A percentile compares a stretch with the other conserved stretches of the same genome.
Evolutionary conservation across 2,797 vertebrate species (phyloP).

Genomic region (Huso huso): DNA sequence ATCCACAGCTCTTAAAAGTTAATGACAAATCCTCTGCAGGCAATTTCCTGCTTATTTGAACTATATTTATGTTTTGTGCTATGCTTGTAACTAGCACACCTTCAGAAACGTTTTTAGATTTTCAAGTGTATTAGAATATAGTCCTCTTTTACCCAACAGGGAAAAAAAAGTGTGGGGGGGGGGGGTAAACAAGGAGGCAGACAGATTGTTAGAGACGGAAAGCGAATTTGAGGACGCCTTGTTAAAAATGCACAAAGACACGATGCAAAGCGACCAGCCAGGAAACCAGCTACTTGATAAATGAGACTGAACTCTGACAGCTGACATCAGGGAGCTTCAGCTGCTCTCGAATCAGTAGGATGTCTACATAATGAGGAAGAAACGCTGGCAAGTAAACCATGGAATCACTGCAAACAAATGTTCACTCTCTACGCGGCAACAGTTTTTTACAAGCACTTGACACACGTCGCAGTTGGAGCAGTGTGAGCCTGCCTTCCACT

Average conservation of each 20-base stretch:
- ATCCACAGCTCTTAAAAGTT: too few relatives aligned
- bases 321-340: not conserved
- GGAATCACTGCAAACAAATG: conserved; percentile 4
- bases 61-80: too few relatives aligned
- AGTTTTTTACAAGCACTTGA: conserved; percentile 1
- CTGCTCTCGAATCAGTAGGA: not conserved
- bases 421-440: not conserved
- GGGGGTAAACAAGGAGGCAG: too few relatives aligned
- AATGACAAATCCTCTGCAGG: too few relatives aligned
- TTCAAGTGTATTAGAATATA: too few relatives aligned
- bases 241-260: not conserved
- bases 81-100: too few relatives aligned
- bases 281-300: conserved; percentile 10
- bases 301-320: conserved; percentile 7
- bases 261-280: not conserved
- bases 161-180: too few relatives aligned
- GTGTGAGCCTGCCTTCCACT: not conserved
- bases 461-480: not conserved
- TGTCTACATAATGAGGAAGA: conserved; percentile 1
- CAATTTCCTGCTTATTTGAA: too few relatives aligned
- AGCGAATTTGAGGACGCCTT: too few relatives aligned
- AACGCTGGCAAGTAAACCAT: not conserved
- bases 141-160: too few relatives aligned
- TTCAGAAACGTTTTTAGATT: too few relatives aligned
- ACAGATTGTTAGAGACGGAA: too few relatives aligned